Evolutionary conservation across 2,888 invertebrate genomes (phyloP), one percentile per base, ranked within the genome.

Genomic region (Pogonocherus hispidulus): DNA sequence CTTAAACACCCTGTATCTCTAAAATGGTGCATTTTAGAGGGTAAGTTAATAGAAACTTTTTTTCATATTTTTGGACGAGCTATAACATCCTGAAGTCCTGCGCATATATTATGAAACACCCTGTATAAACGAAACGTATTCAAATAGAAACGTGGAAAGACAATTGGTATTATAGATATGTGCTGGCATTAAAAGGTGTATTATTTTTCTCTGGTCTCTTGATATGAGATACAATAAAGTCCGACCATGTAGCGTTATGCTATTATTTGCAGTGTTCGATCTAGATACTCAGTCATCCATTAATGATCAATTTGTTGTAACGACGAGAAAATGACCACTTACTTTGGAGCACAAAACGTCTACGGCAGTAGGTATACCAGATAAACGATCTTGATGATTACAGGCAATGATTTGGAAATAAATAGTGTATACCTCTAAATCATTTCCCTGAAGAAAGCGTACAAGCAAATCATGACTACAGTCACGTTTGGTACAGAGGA

Each of bases 151-250:
- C n/a, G n/a, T n/a, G n/a, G n/a, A n/a, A n/a, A n/a, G n/a, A n/a
- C 41, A 3, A 14, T n/a, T 2, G 2, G 14, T 41, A 41, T 16
- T 5, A n/a, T 14, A n/a, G 14, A 41, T n/a, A 41, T 27, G 27
- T 27, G 27, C 27, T 27, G 27, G 27, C 3, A 27, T 27, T 27
- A 27, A 27, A 27, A 27, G 8, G 27, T 27, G n/a, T n/a, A n/a
- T n/a, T n/a, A n/a, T 27, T 5, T 8, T 27, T 27, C 8, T 8
- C 8, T 8, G 27, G 8, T 11, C n/a, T 41, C 41, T 14, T 14
- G 41, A 41, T 41, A 41, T 14, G 14, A 41, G n/a, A 41, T 41
- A 41, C 41, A 41, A 41, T 41, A 16, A 41, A 41, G n/a, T 41
- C 41, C n/a, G 2, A 8, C 8, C 3, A 2, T 14, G n/a, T 41